Conservation (phyloP, 2,797 vertebrate species). For the Enteromius trimaculatus region DNA sequence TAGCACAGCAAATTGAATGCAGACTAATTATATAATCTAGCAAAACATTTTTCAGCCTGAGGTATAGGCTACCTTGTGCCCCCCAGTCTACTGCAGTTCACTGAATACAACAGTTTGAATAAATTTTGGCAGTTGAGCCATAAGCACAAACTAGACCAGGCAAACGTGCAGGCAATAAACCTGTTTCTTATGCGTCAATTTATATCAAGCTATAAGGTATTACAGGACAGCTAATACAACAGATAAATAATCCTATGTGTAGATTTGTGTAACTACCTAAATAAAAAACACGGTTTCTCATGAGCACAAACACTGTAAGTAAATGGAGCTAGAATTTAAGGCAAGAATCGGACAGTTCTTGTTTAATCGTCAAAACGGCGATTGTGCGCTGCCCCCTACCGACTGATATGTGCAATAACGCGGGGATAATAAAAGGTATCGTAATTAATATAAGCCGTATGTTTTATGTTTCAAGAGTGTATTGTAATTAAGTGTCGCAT, state of each 20-base stretch:
- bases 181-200: neutral
- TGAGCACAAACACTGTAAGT: neutral
- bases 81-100: neutral
- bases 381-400: conserved; percentile 10
- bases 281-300: neutral
- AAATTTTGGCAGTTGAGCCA: too few species aligned
- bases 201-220: neutral
- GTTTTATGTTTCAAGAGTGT: neutral
- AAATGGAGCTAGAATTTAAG: neutral
- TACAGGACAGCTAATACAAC: neutral
- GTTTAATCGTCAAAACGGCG: neutral
- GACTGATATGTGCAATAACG: neutral
- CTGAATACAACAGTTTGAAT: neutral
- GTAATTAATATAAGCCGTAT: neutral
- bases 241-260: too few species aligned
- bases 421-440: too few species aligned
- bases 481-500: neutral
- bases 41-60: neutral
- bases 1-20: neutral
- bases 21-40: neutral
- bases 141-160: neutral
- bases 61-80: neutral
- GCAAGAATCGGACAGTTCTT: neutral
- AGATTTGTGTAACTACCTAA: neutral
- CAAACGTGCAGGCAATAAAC: neutral